Evolutionary conservation across 2,797 vertebrate genomes (phyloP), one percentile per base, ranked within the genome.

Genomic region (Xenopus petersii): DNA sequence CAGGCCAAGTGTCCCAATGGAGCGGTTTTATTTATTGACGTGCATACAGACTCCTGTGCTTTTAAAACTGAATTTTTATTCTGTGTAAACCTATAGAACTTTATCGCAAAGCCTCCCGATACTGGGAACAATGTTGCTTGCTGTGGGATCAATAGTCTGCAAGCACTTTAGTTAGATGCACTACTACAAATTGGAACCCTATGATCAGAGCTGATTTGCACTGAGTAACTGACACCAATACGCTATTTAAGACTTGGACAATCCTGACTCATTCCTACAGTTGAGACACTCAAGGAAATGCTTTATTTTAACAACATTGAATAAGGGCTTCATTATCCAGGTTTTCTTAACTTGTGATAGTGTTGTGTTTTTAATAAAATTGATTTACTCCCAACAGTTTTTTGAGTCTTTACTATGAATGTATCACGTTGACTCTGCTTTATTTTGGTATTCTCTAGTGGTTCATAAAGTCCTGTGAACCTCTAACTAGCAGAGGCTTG

Each of bases 1-100:
- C 77, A 64, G 83, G 77, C 82, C 76, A 80, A 68, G 80, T 75
- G 75, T 81, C 76, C 76, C 15, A 54, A 48, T 8, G 4, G 21
- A 63, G 24, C 13, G 10, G 33, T 7, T 21, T 65, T 78, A 61
- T 2, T 64, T 59, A n/a, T 60, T 26, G 13, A 70, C 15, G 1
- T 56, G 13, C 16, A 16, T 55, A 55, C 6, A 59, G 58, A 59
- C 58, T 59, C 9, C 13, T 64, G 64, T 55, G 48, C 42, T 56
- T 60, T 8, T 63, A 17, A 21, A 59, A 49, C 10, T 3, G 10
- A 13, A 2, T 36, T 36, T 36, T 36, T 36, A 36, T 36, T 36
- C 33, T 36, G 33, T 36, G 33, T 36, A 36, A 36, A 24, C 12
- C 12, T 62, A 62, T 10, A 62, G 17, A 17, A 62, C 60, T 33